Base-by-base conservation (phyloP, 2,797 vertebrate species). In the Scleropages formosus region DNA sequence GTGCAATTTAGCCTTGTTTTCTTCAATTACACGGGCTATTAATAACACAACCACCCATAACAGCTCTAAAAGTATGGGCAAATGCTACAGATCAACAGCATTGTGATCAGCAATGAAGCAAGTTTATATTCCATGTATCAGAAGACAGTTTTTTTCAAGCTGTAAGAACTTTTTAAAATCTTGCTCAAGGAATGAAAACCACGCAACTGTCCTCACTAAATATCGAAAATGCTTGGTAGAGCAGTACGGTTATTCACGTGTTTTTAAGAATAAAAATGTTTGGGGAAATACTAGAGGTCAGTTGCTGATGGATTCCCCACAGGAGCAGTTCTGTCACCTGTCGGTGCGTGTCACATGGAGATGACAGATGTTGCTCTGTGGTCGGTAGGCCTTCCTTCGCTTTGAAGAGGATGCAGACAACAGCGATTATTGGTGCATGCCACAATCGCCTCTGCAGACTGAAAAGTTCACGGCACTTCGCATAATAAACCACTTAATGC, bases 401-500 rank as follows among this genome's bases (percentile, higher is more conserved):
- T 39, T 39, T 58, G 27, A 18, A 58, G 44, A 53, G 16, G 22
- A 22, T 13, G 26, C 26, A 26, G 4, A 8, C 26, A 66, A 44
- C 68, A 20, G 51, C 64, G 20, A 39, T 75, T 51, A 20, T 68
- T 75, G 22, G 13, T 59, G 27, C 56, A 15, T 64, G 49, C 24
- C 13, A 9, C 53, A 67, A 47, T 49, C 53, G 31, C 74, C 24
- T 31, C 27, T 26, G 39, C 27, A 22, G 56, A 56, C 61, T 60
- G 24, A 75, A 60, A 60, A 61, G 68, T 69, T 16, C 12, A 69
- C 44, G 18, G 53, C 15, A 15, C 70, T 72, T 61, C 46, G 75
- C 60, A 60, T 44, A 44, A 46, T 27, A 31, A 22, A 18, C 18
- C 16, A 4, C 26, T n/a, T 51, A 71, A 10, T 3, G 39, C 31